Conservation (phyloP, 2,113 vertebrate genomes). For the Tychaedon coryphoeus region DNA sequence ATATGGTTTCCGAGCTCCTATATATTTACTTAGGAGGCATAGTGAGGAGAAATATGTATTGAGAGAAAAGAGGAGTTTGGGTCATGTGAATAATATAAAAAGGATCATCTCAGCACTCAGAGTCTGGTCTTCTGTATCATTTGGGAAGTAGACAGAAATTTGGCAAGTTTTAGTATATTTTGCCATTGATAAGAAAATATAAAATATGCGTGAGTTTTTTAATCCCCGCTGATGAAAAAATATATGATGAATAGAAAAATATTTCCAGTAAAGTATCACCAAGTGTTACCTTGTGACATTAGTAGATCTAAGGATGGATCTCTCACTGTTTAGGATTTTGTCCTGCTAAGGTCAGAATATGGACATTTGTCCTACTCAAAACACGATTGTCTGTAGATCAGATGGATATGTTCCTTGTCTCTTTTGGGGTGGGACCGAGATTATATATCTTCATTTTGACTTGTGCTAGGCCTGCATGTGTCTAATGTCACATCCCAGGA, state of each 20-base stretch:
- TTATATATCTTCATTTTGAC: not conserved
- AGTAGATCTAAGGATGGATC: not conserved
- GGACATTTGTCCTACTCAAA: not conserved
- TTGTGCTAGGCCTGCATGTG: not conserved
- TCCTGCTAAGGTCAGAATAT: rapidly evolving
- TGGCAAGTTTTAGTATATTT: not conserved
- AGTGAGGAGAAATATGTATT: not conserved
- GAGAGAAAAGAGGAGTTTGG: not conserved
- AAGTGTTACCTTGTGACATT: not conserved
- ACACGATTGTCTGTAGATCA: not conserved
- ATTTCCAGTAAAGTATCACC: not conserved
- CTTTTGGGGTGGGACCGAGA: not conserved
- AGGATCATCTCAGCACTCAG: not conserved
- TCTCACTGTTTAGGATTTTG: not conserved
- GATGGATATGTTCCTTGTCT: not conserved
- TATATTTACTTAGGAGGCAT: not conserved
- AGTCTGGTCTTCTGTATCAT: not conserved
- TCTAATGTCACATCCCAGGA: not conserved
- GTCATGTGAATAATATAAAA: not conserved
- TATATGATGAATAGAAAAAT: not conserved
- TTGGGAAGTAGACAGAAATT: not conserved
- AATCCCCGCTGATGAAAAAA: not conserved
- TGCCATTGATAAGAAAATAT: not conserved
- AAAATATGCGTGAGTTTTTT: not conserved
- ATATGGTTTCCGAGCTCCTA: not conserved